Evolutionary conservation across 2,113 vertebrate species (phyloP), one percentile per base, ranked within the genome.

Genomic region (Mormoops blainvillei): DNA sequence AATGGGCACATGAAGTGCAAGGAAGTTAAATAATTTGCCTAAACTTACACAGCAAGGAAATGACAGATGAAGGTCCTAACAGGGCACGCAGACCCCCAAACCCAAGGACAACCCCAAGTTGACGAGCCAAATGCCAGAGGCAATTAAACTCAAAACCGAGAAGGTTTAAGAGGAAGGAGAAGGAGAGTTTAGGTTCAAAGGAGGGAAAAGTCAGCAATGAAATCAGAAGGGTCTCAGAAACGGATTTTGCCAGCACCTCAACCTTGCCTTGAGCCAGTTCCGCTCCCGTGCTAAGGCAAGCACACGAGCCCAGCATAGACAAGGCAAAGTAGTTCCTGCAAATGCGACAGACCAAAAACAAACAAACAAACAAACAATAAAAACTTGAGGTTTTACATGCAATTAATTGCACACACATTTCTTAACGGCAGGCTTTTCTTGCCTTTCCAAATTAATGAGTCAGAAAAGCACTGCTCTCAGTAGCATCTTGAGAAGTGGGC

Each of bases 381-480:
- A 87, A 68, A 70, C 45, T 93, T 95, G 26, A 94, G 58, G 41
- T 97, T 96, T 97, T 93, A 87, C 82, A 92, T 94, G 95, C 91
- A 91, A 97, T 96, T 96, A 97, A 96, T 95, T 95, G 92, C 84
- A 96, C 94, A 96, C 95, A 96, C 85, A n/a, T 96, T 95, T 97
- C 82, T 96, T 96, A 96, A 85, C 18, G 36, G 73, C 54, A 96
- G n/a, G 88, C 28, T 96, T 87, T 92, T 84, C 90, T 97, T 50
- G 96, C 68, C 95, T 97, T 83, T 96, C 88, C 76, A 95, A 96
- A 97, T 97, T 92, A 98, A 97, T 94, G 94, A 97, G 68, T 97
- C 96, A 97, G 96, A 94, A 97, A 98, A 92, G 91, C 78, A 88
- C 74, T 11, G 86, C 31, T 77, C 92, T 97, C 97, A 89, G 63